Evolutionary conservation across 2,113 vertebrate species (phyloP).

Genomic region (Toxostoma redivivum): DNA sequence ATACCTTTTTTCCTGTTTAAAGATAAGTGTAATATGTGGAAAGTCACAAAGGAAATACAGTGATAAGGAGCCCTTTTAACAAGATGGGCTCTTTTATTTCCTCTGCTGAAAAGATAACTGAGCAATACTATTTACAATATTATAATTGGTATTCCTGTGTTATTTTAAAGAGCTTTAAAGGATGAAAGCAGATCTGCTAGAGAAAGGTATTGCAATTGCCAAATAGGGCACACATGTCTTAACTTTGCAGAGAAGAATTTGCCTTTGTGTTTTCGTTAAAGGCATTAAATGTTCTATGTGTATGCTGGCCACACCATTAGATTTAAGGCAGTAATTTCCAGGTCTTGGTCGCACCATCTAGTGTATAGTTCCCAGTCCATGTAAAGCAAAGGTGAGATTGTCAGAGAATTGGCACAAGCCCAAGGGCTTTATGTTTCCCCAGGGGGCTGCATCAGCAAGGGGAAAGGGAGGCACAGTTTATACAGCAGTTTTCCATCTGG

Average conservation of each 20-base stretch:
- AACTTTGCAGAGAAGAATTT: slow-evolving; percentile 27
- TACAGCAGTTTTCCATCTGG: neutral
- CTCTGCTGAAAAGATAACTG: slow-evolving; percentile 18
- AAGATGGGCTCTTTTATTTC: slow-evolving; percentile 4
- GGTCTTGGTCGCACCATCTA: neutral
- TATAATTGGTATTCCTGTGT: slow-evolving; percentile 12
- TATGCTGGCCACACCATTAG: neutral
- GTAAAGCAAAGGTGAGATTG: neutral
- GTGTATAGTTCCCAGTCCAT: neutral
- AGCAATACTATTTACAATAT: slow-evolving; percentile 37
- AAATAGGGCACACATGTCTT: neutral
- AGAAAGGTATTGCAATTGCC: slow-evolving; percentile 9
- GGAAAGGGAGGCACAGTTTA: neutral
- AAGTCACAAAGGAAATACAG: slow-evolving; percentile 43
- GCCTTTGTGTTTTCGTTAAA: slow-evolving; percentile 1
- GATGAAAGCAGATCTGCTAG: slow-evolving; percentile 12
- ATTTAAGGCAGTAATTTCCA: slow-evolving; percentile 35
- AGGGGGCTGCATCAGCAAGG: neutral
- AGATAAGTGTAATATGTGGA: slow-evolving; percentile 3
- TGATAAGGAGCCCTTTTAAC: slow-evolving; percentile 11
- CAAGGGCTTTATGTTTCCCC: neutral
- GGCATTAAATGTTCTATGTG: neutral
- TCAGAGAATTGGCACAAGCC: neutral
- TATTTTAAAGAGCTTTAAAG: slow-evolving; percentile 56
- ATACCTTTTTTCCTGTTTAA: slow-evolving; percentile 20